Conservation (phyloP, 2,113 vertebrate genomes). For the Pelodiscus sinensis region DNA sequence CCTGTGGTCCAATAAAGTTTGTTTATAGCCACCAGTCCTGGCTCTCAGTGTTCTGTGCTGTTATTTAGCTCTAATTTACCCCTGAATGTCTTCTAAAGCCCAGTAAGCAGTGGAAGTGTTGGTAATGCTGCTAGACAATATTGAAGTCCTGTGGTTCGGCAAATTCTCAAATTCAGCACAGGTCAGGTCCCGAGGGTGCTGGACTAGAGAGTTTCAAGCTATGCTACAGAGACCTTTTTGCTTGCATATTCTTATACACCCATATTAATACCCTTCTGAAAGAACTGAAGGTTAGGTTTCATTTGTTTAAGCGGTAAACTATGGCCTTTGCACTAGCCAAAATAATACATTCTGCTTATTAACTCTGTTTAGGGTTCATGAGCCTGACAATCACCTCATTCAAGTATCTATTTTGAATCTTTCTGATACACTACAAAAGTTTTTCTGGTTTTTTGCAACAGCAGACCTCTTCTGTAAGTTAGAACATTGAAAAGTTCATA, state of each 20-base stretch:
- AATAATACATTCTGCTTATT: background rate
- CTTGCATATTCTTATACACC: background rate
- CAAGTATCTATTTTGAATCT: background rate
- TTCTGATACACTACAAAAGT: background rate
- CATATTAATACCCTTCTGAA: background rate
- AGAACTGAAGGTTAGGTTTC: background rate
- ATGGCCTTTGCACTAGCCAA: background rate
- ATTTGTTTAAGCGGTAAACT: background rate
- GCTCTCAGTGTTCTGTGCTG: too few species aligned
- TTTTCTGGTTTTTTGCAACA: background rate
- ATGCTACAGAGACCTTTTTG: background rate
- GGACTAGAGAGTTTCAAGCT: too few species aligned
- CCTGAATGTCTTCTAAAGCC: too few species aligned
- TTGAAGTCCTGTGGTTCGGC: too few species aligned
- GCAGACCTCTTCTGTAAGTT: background rate
- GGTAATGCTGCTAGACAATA: too few species aligned
- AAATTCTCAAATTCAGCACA: too few species aligned
- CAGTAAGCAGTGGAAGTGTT: too few species aligned
- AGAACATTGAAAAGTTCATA: background rate
- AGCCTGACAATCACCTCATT: background rate
- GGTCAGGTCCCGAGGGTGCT: too few species aligned
- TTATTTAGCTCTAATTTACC: too few species aligned
- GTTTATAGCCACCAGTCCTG: too few species aligned
- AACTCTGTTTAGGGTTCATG: background rate
- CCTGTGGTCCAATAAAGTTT: too few species aligned